Conservation (phyloP, 2,113 vertebrate genomes). For the Lichenostomus cassidix region DNA sequence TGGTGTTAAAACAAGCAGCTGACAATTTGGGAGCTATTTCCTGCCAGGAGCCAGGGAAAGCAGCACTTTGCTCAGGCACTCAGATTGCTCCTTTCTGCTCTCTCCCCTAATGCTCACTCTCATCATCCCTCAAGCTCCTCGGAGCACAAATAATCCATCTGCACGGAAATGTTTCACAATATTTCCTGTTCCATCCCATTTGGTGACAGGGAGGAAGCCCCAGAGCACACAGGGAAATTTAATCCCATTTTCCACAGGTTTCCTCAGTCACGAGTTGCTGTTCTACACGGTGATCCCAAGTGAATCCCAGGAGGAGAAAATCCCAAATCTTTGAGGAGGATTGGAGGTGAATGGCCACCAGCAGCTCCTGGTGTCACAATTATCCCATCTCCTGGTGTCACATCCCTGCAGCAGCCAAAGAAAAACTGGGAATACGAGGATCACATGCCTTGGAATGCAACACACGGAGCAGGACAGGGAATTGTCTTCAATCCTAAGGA, state of each 20-base stretch:
- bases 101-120: not conserved
- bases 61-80: not conserved
- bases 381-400: not conserved
- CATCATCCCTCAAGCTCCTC: not conserved
- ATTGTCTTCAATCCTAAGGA: not conserved
- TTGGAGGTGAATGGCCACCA: rapidly evolving
- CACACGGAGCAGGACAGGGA: not conserved
- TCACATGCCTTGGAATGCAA: not conserved
- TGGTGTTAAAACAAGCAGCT: slow-evolving; percentile 33
- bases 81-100: slow-evolving; percentile 27
- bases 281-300: not conserved
- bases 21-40: slow-evolving; percentile 23
- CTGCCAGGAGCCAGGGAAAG: slow-evolving; percentile 3
- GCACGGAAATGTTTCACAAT: not conserved
- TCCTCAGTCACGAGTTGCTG: not conserved
- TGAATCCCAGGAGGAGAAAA: not conserved
- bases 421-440: not conserved
- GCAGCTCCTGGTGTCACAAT: not conserved
- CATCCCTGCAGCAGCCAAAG: not conserved
- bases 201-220: not conserved
- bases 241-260: rapidly evolving
- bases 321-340: not conserved
- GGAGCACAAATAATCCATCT: not conserved
- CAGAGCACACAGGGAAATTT: not conserved
- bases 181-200: not conserved